Percentiles rank a stretch among this genome's conserved stretches.
Evolutionary conservation across 2,888 invertebrate species (phyloP).

Genomic region (Proisotoma minuta): DNA sequence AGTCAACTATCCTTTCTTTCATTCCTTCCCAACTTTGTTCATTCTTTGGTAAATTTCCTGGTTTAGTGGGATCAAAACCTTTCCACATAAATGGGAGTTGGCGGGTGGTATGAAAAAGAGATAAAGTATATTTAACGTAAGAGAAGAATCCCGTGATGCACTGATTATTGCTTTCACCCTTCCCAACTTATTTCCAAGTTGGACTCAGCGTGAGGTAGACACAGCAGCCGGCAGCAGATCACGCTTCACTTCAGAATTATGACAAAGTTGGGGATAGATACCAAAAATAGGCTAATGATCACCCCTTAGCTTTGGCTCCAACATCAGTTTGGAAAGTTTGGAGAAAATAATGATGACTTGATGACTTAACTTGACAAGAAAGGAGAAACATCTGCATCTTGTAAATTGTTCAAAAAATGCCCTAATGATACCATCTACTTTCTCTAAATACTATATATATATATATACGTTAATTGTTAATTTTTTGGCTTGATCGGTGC

Average conservation of each 20-base stretch:
- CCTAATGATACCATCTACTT: too few relatives aligned
- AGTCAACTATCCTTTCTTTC: constrained; percentile 1
- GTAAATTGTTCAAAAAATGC: too few relatives aligned
- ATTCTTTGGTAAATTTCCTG: background rate
- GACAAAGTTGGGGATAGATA: too few relatives aligned
- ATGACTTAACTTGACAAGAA: too few relatives aligned
- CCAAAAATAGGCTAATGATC: too few relatives aligned
- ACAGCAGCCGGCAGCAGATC: background rate
- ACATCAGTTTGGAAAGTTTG: too few relatives aligned
- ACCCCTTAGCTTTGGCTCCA: too few relatives aligned
- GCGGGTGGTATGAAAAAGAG: background rate
- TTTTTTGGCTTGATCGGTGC: constrained; percentile 19
- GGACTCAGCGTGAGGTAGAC: background rate
- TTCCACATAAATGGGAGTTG: constrained; percentile 3
- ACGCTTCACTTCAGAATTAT: background rate
- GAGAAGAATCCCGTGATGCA: constrained; percentile 2
- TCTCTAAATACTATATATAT: too few relatives aligned
- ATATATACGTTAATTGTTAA: background rate
- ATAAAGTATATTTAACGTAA: background rate
- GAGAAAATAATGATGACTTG: too few relatives aligned
- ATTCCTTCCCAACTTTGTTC: constrained; percentile 5
- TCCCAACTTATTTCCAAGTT: too few relatives aligned
- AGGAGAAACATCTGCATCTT: background rate
- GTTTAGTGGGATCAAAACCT: constrained; percentile 2
- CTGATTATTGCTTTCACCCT: background rate